Evolutionary conservation across 2,113 vertebrate genomes (phyloP).

Genomic region (Neodontobutis hainanensis): DNA sequence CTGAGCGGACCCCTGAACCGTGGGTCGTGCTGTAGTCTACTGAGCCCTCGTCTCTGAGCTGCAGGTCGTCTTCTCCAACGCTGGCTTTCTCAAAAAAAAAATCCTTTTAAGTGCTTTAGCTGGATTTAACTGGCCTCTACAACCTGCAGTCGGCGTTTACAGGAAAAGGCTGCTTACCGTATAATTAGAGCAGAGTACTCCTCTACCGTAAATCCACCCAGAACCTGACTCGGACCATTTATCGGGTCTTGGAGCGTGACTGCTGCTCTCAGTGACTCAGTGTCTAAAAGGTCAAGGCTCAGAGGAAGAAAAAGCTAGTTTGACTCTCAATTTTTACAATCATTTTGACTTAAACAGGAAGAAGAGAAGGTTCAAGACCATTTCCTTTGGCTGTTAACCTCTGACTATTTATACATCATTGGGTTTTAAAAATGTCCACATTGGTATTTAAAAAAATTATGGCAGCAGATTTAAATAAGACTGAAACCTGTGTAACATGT

Average conservation of each 20-base stretch:
- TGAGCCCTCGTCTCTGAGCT: slow-evolving; percentile 38
- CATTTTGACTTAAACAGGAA: too few species aligned
- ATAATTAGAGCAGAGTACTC: slow-evolving; percentile 67
- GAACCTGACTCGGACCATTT: slow-evolving; percentile 53
- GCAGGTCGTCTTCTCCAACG: slow-evolving; percentile 39
- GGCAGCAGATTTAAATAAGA: too few species aligned
- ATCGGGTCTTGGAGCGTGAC: slow-evolving; percentile 52
- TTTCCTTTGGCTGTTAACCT: background rate
- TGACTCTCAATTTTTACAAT: background rate
- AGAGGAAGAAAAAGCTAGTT: slow-evolving; percentile 3
- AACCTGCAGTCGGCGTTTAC: slow-evolving; percentile 47
- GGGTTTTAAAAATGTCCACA: too few species aligned
- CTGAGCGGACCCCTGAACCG: slow-evolving; percentile 37
- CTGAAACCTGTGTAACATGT: too few species aligned
- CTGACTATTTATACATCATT: background rate
- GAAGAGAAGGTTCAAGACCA: background rate
- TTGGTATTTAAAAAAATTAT: too few species aligned
- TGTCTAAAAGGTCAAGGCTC: slow-evolving; percentile 44
- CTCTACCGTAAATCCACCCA: slow-evolving; percentile 49
- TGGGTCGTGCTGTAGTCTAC: slow-evolving; percentile 39
- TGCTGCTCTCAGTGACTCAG: slow-evolving; percentile 52
- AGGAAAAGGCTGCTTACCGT: slow-evolving; percentile 64
- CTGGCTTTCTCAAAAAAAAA: slow-evolving; percentile 47
- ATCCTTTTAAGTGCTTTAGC: slow-evolving; percentile 71
- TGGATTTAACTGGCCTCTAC: slow-evolving; percentile 67